Conservation (phyloP, 2,888 invertebrate species). For the Alcis repandata region DNA sequence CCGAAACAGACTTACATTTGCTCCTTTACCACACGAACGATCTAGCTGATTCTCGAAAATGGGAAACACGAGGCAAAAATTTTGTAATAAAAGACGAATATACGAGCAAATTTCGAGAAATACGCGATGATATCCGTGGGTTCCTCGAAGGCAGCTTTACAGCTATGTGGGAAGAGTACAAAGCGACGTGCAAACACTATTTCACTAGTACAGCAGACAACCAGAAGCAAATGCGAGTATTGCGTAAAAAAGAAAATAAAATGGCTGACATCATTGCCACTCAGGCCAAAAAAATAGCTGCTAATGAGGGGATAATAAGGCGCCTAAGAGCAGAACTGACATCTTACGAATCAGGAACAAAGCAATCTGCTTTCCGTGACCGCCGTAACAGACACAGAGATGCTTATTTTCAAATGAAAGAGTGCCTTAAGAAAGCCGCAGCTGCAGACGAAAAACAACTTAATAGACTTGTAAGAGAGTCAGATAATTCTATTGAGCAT, state of each 20-base stretch:
- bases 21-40: slow-evolving; percentile 71
- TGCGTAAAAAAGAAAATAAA: slow-evolving; percentile 74
- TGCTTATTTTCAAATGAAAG: slow-evolving; percentile 71
- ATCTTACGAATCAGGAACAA: slow-evolving; percentile 79
- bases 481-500: slow-evolving; percentile 75
- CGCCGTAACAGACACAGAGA: slow-evolving; percentile 73
- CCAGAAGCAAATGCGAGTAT: slow-evolving; percentile 74
- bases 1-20: slow-evolving; percentile 78
- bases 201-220: slow-evolving; percentile 73
- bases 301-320: slow-evolving; percentile 70
- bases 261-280: slow-evolving; percentile 81
- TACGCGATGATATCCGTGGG: slow-evolving; percentile 73
- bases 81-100: slow-evolving; percentile 80
- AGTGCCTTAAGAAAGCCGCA: slow-evolving; percentile 62
- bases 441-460: slow-evolving; percentile 66
- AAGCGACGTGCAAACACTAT: slow-evolving; percentile 72
- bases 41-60: slow-evolving; percentile 69
- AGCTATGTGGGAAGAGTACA: slow-evolving; percentile 75
- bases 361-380: slow-evolving; percentile 77
- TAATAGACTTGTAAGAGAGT: slow-evolving; percentile 65
- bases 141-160: slow-evolving; percentile 73
- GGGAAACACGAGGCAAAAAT: slow-evolving; percentile 77
- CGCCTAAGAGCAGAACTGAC: slow-evolving; percentile 70
- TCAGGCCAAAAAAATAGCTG: slow-evolving; percentile 77
- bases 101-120: slow-evolving; percentile 63